Evolutionary conservation across 2,797 vertebrate genomes (phyloP).

Genomic region (Gephyroberyx darwinii): DNA sequence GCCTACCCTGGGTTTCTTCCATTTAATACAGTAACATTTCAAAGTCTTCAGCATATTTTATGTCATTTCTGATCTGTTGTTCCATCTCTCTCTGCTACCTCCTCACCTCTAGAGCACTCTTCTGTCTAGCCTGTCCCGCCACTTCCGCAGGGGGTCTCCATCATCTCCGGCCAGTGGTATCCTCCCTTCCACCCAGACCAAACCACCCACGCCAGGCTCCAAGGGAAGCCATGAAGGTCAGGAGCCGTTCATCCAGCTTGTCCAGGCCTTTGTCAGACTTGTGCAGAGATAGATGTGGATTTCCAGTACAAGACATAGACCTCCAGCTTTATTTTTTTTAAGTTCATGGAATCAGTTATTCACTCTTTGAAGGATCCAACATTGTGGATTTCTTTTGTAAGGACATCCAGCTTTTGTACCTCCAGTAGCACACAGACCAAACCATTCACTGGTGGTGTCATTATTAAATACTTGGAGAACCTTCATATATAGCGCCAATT

Average conservation of each 20-base stretch:
- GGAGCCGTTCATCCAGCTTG: slow-evolving; percentile 94
- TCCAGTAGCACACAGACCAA: slow-evolving; percentile 10
- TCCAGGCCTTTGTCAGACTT: slow-evolving; percentile 94
- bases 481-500: slow-evolving; percentile 9
- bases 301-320: not conserved
- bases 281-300: slow-evolving; percentile 88
- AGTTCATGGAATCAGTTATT: no score
- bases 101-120: slow-evolving; percentile 88
- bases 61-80: not conserved
- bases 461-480: not conserved
- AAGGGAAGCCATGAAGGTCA: slow-evolving; percentile 91
- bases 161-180: slow-evolving; percentile 89
- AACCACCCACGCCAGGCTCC: slow-evolving; percentile 80
- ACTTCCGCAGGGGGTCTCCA: slow-evolving; percentile 92
- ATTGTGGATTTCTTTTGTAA: not conserved
- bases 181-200: slow-evolving; percentile 89
- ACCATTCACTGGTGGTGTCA: not conserved
- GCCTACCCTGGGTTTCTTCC: no score
- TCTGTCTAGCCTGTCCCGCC: slow-evolving; percentile 91
- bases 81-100: not conserved
- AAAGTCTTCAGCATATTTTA: no score
- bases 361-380: slow-evolving; percentile 4
- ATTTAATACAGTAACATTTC: no score
- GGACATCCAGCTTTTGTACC: not conserved
- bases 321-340: not conserved